Evolutionary conservation across 1,140 invertebrate genomes (phyloP), one percentile per base, ranked within the genome.

Genomic region (Trichonephila clavipes): DNA sequence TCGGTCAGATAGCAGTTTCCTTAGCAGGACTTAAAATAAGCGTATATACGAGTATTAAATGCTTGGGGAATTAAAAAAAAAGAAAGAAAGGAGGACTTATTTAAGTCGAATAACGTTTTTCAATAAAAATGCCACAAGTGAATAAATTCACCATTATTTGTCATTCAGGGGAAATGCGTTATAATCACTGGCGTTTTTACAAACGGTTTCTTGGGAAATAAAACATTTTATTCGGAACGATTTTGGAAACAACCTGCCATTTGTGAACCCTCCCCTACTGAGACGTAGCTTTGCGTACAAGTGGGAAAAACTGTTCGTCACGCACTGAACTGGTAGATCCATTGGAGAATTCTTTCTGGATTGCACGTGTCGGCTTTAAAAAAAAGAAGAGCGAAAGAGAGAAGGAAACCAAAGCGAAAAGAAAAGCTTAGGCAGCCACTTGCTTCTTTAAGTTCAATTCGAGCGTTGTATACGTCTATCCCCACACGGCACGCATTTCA

Each of bases 281-380:
- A 86, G 64, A 92, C 64, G 83, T 92, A 91, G 59, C 89, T 6
- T 62, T 83, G 81, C 90, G 77, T 91, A 91, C 90, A 87, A 92
- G 91, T 92, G 91, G 83, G 83, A 92, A 87, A 92, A 87, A 87
- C 62, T 72, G 91, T 72, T 87, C 83, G 91, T 93, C 92, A 93
- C 92, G 92, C 85, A 93, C 92, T 66, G 51, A 92, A 92, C 91
- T 92, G 82, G 92, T 82, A 81, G 92, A 93, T 93, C 69, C 92
- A 93, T 87, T 34, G 85, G 92, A 93, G 92, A 93, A 93, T 93
- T 88, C 92, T 66, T 88, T 62, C 92, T 62, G 86, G 69, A 88
- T 93, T 61, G 85, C 92, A 93, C 92, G 92, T 93, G 92, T 72
- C 28, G 62, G 66, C 72, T 62, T 88, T 81, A 88, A 93, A 88